Evolutionary conservation across 2,888 invertebrate species (phyloP), one percentile per base, ranked within the genome.

Genomic region (Clostera curtula): DNA sequence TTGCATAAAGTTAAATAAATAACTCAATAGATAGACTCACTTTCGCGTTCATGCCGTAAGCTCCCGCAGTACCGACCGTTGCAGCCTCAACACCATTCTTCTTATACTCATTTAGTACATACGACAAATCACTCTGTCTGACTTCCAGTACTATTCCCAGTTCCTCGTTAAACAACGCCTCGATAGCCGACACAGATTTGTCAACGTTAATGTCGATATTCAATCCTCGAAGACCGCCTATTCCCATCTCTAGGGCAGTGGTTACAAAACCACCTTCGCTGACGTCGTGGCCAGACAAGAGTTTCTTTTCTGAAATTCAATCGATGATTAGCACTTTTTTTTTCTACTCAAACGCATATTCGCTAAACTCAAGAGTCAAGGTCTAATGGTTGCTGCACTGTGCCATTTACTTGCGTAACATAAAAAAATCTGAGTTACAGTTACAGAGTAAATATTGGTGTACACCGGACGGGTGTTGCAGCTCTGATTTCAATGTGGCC

Each of bases 261-360:
- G 93, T 93, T 19, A 98, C 85, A 15, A 98, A 83, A 14, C 99
- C 98, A 11, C 99, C 98, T 77, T 98, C 98, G 62, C 97, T 98
- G 3, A 98, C 87, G 68, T 99, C 98, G 66, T 99, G 98, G 0
- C 98, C 97, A 3, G 97, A 87, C 16, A 91, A 62, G 5, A 95
- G 69, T 58, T 88, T 88, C 3, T 86, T 86, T 44, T 90, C 91
- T 91, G 61, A 3, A 50, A 40, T 10, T 12, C 62, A n/a, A n/a
- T n/a, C n/a, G n/a, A n/a, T n/a, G n/a, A n/a, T n/a, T n/a, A n/a
- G n/a, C n/a, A n/a, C n/a, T n/a, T n/a, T n/a, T n/a, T n/a, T n/a
- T n/a, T n/a, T n/a, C n/a, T n/a, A n/a, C n/a, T n/a, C n/a, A n/a
- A n/a, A n/a, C n/a, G n/a, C n/a, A n/a, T n/a, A n/a, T n/a, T n/a